A percentile compares a stretch with the other conserved stretches of the same genome.
Evolutionary conservation across 1,140 invertebrate genomes (phyloP).

Genomic region (Drosophila dunni): DNA sequence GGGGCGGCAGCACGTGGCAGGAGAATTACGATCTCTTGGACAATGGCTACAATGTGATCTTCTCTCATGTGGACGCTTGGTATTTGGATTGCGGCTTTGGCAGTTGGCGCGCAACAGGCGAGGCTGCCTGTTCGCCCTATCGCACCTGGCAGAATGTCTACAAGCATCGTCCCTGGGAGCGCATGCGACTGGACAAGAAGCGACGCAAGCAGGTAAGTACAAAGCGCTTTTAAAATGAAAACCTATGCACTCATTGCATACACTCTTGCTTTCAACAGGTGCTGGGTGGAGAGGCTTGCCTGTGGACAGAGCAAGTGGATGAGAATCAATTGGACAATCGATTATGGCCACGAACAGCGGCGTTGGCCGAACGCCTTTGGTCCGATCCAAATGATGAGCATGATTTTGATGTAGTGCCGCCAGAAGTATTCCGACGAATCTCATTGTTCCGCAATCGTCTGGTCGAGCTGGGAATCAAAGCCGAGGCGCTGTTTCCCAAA

Average conservation of each 20-base stretch:
- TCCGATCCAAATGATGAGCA: slow-evolving; percentile 80
- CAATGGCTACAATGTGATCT: slow-evolving; percentile 90
- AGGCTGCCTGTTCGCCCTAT: slow-evolving; percentile 92
- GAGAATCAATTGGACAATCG: slow-evolving; percentile 87
- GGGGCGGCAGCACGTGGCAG: slow-evolving; percentile 91
- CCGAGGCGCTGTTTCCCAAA: slow-evolving; percentile 89
- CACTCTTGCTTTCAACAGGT: slow-evolving; percentile 72
- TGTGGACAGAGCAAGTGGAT: slow-evolving; percentile 89
- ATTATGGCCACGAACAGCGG: slow-evolving; percentile 89
- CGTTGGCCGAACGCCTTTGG: slow-evolving; percentile 87
- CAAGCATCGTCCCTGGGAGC: slow-evolving; percentile 90
- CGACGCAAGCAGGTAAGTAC: slow-evolving; percentile 73
- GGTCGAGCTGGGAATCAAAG: slow-evolving; percentile 87
- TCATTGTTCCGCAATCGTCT: slow-evolving; percentile 86
- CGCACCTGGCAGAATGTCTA: slow-evolving; percentile 93
- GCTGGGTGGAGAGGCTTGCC: slow-evolving; percentile 88
- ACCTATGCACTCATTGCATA: too few relatives aligned
- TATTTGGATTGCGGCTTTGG: slow-evolving; percentile 94
- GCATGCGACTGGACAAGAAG: slow-evolving; percentile 77
- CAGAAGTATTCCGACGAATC: slow-evolving; percentile 80
- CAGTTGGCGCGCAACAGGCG: slow-evolving; percentile 88
- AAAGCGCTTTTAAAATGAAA: background rate
- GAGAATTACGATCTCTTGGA: slow-evolving; percentile 90
- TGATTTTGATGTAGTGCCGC: slow-evolving; percentile 75
- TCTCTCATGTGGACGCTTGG: slow-evolving; percentile 94